These are phyloP conservation scores for Acanthopagrus latus DNA, from an alignment of 2,797 vertebrate genomes.

Conservation along the genomic window DNA sequence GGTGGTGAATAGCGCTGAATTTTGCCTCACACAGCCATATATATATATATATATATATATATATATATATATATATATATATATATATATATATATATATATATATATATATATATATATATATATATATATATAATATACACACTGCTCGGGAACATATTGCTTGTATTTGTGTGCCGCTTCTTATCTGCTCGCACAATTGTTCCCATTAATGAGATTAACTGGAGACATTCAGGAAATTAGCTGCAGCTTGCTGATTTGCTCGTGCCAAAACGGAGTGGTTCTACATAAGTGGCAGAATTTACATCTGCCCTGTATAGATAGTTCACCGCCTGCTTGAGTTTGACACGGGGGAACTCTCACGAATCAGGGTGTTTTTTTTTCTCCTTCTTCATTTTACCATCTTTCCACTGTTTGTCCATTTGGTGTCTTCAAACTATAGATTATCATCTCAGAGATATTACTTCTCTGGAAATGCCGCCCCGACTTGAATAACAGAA, in stretches of 20 bases:
- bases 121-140: not conserved
- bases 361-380: not conserved
- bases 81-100: not conserved
- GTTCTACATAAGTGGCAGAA: constrained; percentile 36
- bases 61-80: constrained; percentile 3
- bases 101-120: not conserved
- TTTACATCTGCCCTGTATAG: constrained; percentile 50
- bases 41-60: not conserved
- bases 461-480: not conserved
- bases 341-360: constrained; percentile 7
- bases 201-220: constrained; percentile 76
- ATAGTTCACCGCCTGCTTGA: constrained; percentile 29
- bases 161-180: constrained; percentile 49
- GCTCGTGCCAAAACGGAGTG: constrained; percentile 40
- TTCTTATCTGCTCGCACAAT: constrained; percentile 71
- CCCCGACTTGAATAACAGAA: not conserved
- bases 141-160: constrained; percentile 47
- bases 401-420: not conserved
- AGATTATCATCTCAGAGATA: not conserved
- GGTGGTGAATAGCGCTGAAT: constrained; percentile 67
- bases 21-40: constrained; percentile 35
- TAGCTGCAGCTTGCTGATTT: constrained; percentile 63
- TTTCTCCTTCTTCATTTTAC: not conserved
- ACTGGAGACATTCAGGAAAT: constrained; percentile 67
- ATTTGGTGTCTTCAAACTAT: not conserved